Conservation (phyloP, 2,888 invertebrate genomes). For the Rhagonycha fulva region DNA sequence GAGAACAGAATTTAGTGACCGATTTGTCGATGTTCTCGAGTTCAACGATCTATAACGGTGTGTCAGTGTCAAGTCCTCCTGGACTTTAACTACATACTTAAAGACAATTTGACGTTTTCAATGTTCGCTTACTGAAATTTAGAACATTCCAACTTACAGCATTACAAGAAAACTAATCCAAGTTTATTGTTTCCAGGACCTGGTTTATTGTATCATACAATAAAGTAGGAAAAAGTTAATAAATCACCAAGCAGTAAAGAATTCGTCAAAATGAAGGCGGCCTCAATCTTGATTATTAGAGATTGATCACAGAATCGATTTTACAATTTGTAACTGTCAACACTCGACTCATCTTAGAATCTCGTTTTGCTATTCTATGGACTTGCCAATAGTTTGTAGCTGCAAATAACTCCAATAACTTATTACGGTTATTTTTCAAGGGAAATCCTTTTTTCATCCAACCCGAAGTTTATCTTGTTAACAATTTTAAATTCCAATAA, state of each 20-base stretch:
- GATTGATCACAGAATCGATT: slow-evolving; percentile 33
- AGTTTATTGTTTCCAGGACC: not conserved
- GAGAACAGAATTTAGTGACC: slow-evolving; percentile 27
- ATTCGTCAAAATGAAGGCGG: slow-evolving; percentile 14
- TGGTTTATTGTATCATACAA: not conserved
- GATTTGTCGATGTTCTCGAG: slow-evolving; percentile 27
- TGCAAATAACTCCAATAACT: slow-evolving; percentile 17
- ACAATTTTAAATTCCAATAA: not conserved
- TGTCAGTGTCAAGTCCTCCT: slow-evolving; percentile 29
- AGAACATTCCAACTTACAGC: slow-evolving; percentile 7
- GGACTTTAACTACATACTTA: slow-evolving; percentile 18
- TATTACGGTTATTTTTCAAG: not conserved
- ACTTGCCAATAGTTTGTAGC: slow-evolving; percentile 19
- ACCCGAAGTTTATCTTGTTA: not conserved
- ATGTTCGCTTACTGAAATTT: slow-evolving; percentile 4
- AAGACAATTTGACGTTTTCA: slow-evolving; percentile 12
- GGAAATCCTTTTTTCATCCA: not conserved
- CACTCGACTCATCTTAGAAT: slow-evolving; percentile 22
- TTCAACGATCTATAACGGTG: slow-evolving; percentile 35
- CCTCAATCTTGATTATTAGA: slow-evolving; percentile 28
- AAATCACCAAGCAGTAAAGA: slow-evolving; percentile 2
- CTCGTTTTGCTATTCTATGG: slow-evolving; percentile 14
- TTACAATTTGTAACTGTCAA: slow-evolving; percentile 34
- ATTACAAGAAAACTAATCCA: not conserved
- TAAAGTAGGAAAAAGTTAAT: not conserved